Conservation (phyloP, 2,888 invertebrate genomes). For the Spatulosminthurus flaviceps region DNA sequence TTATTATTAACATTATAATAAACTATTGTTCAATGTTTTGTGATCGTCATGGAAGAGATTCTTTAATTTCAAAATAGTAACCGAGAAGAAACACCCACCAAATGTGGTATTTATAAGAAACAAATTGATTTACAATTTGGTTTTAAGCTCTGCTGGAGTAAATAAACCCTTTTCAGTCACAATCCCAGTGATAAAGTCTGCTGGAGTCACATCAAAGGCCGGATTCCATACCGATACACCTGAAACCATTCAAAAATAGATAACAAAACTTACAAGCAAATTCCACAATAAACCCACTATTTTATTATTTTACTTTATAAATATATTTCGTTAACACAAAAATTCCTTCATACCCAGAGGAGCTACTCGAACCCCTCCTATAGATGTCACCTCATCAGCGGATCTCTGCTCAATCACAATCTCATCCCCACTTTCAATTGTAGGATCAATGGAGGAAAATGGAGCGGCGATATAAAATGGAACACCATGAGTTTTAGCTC, state of each 20-base stretch:
- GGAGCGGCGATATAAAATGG: conserved; percentile 98
- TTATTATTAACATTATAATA: no score
- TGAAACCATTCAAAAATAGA: conserved; percentile 6
- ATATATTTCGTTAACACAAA: no score
- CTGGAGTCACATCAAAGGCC: conserved; percentile 97
- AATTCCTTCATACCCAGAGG: conserved; percentile 79
- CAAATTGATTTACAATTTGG: neutral
- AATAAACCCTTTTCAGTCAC: conserved; percentile 94
- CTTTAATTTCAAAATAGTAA: no score
- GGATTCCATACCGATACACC: conserved; percentile 60
- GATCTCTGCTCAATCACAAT: conserved; percentile 96
- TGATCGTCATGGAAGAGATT: no score
- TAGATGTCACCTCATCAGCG: conserved; percentile 87
- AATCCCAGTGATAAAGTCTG: conserved; percentile 87
- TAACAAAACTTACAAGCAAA: no score
- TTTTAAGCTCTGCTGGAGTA: conserved; percentile 68
- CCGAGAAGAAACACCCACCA: no score
- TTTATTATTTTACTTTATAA: no score
- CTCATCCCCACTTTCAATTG: conserved; percentile 79
- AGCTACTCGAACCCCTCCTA: conserved; percentile 86
- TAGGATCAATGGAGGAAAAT: conserved; percentile 86
- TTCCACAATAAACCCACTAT: no score
- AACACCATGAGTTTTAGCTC: conserved; percentile 87
- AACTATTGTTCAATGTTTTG: no score
- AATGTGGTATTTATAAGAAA: no score